Evolutionary conservation across 2,888 invertebrate genomes (phyloP).

Genomic region (Frankliniella fusca): DNA sequence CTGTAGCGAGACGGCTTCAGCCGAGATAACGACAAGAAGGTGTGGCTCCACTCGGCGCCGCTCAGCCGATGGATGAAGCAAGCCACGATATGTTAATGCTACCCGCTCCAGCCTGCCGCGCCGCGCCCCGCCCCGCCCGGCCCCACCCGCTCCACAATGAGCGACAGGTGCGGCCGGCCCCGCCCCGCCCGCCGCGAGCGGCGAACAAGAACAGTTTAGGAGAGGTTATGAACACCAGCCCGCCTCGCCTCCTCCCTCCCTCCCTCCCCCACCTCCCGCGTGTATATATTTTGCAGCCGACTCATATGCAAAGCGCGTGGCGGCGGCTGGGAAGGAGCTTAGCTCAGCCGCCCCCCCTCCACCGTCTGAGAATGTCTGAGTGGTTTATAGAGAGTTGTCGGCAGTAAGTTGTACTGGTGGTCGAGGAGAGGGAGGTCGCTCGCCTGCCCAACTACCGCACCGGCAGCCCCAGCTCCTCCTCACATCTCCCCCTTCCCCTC

Average conservation of each 20-base stretch:
- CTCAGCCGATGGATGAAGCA: neutral
- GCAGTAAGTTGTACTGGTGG: neutral
- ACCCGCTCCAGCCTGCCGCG: neutral
- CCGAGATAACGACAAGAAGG: too few relatives aligned
- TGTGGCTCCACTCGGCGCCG: neutral
- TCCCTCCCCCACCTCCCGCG: too few relatives aligned
- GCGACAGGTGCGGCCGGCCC: neutral
- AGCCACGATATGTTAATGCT: too few relatives aligned
- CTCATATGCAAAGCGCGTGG: neutral
- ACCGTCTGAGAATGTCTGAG: neutral
- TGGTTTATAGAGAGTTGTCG: slow-evolving; percentile 3
- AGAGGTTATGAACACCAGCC: neutral
- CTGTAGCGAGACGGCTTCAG: too few relatives aligned
- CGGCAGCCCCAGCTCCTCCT: too few relatives aligned
- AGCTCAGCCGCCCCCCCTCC: too few relatives aligned
- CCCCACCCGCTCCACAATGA: neutral
- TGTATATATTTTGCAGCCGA: neutral
- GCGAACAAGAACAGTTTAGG: slow-evolving; percentile 7
- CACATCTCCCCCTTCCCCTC: too few relatives aligned
- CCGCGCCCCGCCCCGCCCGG: neutral
- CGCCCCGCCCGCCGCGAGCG: neutral
- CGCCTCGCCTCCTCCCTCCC: neutral
- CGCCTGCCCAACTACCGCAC: neutral
- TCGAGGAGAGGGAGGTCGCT: neutral
- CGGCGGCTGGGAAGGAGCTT: too few relatives aligned